Percentiles rank a stretch among this genome's conserved stretches.
Conservation (phyloP, 2,888 invertebrate genomes). For the Cataglyphis cursor region DNA sequence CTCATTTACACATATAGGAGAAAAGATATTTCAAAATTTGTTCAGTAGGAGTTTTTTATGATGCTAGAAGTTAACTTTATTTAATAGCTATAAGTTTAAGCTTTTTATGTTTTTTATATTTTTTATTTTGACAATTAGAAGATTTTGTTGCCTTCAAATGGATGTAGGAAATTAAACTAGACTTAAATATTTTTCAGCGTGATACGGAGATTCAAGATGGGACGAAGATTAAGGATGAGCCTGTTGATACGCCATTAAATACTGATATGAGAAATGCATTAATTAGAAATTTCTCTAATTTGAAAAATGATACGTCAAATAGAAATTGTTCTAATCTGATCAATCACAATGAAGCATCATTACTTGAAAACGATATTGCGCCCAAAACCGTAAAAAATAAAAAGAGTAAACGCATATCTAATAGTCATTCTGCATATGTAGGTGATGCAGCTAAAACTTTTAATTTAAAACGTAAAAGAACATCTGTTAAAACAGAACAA, state of each 20-base stretch:
- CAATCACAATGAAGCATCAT: not conserved
- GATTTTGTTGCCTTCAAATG: not conserved
- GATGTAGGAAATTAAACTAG: not conserved
- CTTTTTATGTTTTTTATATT: conserved; percentile 6
- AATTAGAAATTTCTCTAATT: not conserved
- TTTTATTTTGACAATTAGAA: not conserved
- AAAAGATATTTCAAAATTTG: not conserved
- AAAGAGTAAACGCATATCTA: not conserved
- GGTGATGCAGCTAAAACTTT: not conserved
- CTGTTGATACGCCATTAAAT: conserved; percentile 20
- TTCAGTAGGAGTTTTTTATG: not conserved
- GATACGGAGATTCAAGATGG: not conserved
- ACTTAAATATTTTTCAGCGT: conserved; percentile 64
- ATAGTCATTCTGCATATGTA: not conserved
- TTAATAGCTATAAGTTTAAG: not conserved
- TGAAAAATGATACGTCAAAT: not conserved
- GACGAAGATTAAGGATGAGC: conserved; percentile 61
- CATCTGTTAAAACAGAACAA: not conserved
- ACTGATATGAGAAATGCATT: not conserved
- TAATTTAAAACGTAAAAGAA: conserved; percentile 10
- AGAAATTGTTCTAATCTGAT: conserved; percentile 4
- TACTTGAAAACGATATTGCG: not conserved
- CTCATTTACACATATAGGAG: not conserved
- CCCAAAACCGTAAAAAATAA: conserved; percentile 12
- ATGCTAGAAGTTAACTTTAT: not conserved